A percentile compares a stretch with the other conserved stretches of the same genome.
Evolutionary conservation across 2,888 invertebrate genomes (phyloP).

Genomic region (Tethea ocularis): DNA sequence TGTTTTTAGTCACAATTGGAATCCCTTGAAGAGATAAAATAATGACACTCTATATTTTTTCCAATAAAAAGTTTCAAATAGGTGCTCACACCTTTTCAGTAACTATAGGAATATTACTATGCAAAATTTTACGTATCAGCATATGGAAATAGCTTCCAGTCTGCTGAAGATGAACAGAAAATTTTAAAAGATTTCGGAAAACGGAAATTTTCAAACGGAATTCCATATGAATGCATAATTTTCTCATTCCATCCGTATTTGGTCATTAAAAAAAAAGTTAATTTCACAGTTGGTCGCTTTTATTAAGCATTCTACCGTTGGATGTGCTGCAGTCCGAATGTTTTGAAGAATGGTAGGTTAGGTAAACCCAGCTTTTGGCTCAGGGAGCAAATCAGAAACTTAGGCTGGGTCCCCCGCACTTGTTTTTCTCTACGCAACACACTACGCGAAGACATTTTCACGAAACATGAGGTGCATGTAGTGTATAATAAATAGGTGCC

Average conservation of each 20-base stretch:
- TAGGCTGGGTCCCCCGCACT: too few relatives aligned
- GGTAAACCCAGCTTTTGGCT: too few relatives aligned
- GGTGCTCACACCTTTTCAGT: background rate
- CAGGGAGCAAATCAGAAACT: too few relatives aligned
- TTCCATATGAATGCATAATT: conserved; percentile 33
- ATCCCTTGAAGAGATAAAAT: too few relatives aligned
- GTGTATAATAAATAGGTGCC: too few relatives aligned
- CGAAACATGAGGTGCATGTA: too few relatives aligned
- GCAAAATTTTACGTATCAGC: background rate
- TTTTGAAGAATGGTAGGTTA: background rate
- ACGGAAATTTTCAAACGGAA: conserved; percentile 24
- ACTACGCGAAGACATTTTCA: too few relatives aligned
- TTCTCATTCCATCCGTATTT: conserved; percentile 45
- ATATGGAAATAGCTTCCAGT: background rate
- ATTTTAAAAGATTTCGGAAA: conserved; percentile 5
- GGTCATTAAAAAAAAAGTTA: conserved; percentile 49
- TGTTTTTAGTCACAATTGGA: too few relatives aligned
- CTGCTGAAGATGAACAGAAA: background rate
- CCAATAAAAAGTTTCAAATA: background rate
- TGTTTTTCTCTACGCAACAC: too few relatives aligned
- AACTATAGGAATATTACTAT: background rate
- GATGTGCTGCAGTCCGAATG: background rate
- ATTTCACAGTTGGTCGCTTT: conserved; percentile 48
- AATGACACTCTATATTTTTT: background rate
- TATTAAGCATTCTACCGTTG: conserved; percentile 13